Percentiles rank a stretch among this genome's conserved stretches.
Conservation (phyloP, 2,888 invertebrate species). For the Perdita meconis region DNA sequence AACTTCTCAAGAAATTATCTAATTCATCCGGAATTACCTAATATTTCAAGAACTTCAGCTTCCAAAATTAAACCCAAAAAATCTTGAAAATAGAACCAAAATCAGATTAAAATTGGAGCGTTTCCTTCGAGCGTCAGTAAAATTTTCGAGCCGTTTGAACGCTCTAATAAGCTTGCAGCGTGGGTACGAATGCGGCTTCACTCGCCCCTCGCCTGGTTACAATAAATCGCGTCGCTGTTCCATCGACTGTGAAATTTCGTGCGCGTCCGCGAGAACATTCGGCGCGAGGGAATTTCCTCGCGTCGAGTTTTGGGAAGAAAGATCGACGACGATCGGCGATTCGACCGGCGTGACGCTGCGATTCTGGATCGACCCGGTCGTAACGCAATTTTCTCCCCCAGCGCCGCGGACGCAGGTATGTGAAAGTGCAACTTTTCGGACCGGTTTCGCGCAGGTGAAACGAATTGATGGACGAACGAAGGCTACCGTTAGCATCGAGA, state of each 20-base stretch:
- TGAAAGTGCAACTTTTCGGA: conserved; percentile 70
- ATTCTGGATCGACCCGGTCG: conserved; percentile 29
- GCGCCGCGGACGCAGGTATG: conserved; percentile 44
- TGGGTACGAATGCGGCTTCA: not conserved
- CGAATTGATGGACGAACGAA: conserved; percentile 41
- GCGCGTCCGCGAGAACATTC: not conserved
- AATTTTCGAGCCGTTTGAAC: not conserved
- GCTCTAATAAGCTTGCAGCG: not conserved
- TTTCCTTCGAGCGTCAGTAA: too few species aligned
- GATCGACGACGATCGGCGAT: not conserved
- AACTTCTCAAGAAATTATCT: too few species aligned
- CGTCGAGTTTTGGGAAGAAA: conserved; percentile 12
- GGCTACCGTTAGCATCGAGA: conserved; percentile 44
- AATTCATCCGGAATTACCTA: too few species aligned
- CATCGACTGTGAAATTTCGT: conserved; percentile 15
- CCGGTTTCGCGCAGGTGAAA: conserved; percentile 63
- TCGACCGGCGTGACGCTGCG: too few species aligned
- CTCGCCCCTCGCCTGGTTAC: not conserved
- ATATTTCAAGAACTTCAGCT: too few species aligned
- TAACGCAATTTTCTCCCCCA: conserved; percentile 33
- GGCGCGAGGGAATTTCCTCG: conserved; percentile 18
- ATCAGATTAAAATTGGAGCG: too few species aligned
- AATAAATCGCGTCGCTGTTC: not conserved
- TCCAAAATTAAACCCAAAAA: too few species aligned
- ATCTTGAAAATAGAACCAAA: too few species aligned